Base-by-base conservation (phyloP, 2,113 vertebrate genomes). In the Limnothrissa miodon region DNA sequence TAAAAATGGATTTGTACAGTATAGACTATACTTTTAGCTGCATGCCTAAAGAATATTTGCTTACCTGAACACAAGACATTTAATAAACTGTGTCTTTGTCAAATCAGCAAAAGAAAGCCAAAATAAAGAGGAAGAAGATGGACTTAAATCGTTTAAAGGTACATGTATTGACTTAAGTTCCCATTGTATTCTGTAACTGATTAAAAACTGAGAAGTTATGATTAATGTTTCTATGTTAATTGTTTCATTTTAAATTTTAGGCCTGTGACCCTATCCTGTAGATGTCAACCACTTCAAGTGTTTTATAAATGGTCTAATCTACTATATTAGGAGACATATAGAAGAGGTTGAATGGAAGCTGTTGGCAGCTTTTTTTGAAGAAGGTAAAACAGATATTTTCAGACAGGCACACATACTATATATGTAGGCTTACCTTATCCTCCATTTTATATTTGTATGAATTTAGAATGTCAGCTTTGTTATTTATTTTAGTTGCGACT, bases 61-160 rank as follows among this genome's bases (percentile, higher is more conserved):
- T 42, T 42, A 42, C 2, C 42, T 42, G 42, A 42, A 42, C 42
- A 42, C 42, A 2, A 4, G 2, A 2, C 2, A 6, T 42, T 42
- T 42, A 6, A 66, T 25, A 33, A 66, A 36, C 36, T 39, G 0
- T 74, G n/a, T 74, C 1, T 74, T 36, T 17, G 10, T 74, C 13
- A 36, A 33, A 74, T 33, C 15, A 74, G 66, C 25, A 15, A 36
- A 74, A 74, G 66, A 39, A 36, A 17, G 11, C 11, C 11, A 36
- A 36, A 36, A 74, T 36, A 29, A 74, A 74, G 33, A 74, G 29
- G 80, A 81, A 39, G 15, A 53, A 8, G 39, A 44, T 44, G 48
- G 21, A 23, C 66, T 81, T 2, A 81, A 2, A 81, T 66, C 80
- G 4, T 81, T 81, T 53, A 62, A 81, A 81, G 80, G 80, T 81